Evolutionary conservation across 2,113 vertebrate genomes (phyloP), one percentile per base, ranked within the genome.

Genomic region (Hystrix cristata): DNA sequence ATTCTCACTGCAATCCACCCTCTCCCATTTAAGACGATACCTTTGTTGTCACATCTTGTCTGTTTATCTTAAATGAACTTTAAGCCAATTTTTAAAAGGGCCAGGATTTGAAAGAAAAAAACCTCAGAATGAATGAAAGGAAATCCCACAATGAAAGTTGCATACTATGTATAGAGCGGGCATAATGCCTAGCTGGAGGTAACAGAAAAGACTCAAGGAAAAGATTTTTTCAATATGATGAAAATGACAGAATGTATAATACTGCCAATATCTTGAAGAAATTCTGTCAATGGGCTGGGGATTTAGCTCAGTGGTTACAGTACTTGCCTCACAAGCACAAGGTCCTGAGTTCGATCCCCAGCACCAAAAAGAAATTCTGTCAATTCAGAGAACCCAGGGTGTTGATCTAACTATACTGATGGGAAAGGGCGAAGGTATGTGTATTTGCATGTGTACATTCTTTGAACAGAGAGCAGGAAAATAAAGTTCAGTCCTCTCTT

Each of bases 201-300:
- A 38, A 38, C 38, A 38, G 38, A 38, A 21, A 84, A 93, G 60
- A 85, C 11, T 72, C 34, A 31, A 10, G 25, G 23, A 5, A 69
- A 72, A 95, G 38, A 88, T 7, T 74, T 93, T 74, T 87, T 78
- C 74, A 83, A 18, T 38, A 81, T 91, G 48, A 46, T 85, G n/a
- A 93, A 80, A 91, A 14, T 76, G 38, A 94, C 12, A 96, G 79
- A 83, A 60, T 85, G 65, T 3, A 57, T 29, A 38, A 46, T 69
- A 60, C 78, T 90, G 29, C 71, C 46, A 95, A 16, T 79, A 79
- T n/a, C 38, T 64, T 88, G 4, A 93, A 84, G 62, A 91, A 95
- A 95, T 85, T n/a, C 46, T 15, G 46, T 78, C 46, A 51, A 8
- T 55, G 55, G 55, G 55, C 16, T 57, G 55, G 16, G 16, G 55